These are phyloP conservation scores for Mamestra configurata DNA, from an alignment of 1,140 invertebrate genomes.

Conservation along the genomic window DNA sequence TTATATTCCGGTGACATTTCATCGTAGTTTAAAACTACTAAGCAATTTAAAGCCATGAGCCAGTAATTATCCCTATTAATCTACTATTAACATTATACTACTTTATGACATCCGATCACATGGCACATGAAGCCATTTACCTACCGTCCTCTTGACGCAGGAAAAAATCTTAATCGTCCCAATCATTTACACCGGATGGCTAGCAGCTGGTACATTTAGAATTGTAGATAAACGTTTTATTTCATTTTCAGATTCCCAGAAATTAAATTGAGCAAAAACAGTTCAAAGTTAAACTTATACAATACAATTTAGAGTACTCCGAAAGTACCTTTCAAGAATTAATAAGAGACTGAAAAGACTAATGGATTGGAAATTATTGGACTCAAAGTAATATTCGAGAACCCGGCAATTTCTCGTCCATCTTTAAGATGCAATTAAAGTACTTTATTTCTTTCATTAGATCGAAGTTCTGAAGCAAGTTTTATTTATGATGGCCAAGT, in stretches of 20 bases:
- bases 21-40: neutral
- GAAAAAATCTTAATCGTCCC: conserved; percentile 1
- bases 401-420: conserved; percentile 57
- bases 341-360: conserved; percentile 49
- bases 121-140: conserved; percentile 21
- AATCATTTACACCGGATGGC: neutral
- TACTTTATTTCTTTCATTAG: conserved; percentile 75
- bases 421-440: conserved; percentile 70
- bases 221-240: neutral
- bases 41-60: neutral
- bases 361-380: conserved; percentile 52
- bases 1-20: neutral
- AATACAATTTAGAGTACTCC: conserved; percentile 39
- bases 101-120: conserved; percentile 14
- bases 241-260: neutral
- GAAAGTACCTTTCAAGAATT: conserved; percentile 48
- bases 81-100: neutral
- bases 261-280: conserved; percentile 26
- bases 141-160: neutral
- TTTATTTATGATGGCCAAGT: conserved; percentile 69
- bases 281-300: conserved; percentile 18
- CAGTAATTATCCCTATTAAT: conserved; percentile 16
- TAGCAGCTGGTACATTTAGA: neutral
- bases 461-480: conserved; percentile 61
- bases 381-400: conserved; percentile 50